Conservation (phyloP, 1,140 invertebrate genomes). For the Habropoda laboriosa region DNA sequence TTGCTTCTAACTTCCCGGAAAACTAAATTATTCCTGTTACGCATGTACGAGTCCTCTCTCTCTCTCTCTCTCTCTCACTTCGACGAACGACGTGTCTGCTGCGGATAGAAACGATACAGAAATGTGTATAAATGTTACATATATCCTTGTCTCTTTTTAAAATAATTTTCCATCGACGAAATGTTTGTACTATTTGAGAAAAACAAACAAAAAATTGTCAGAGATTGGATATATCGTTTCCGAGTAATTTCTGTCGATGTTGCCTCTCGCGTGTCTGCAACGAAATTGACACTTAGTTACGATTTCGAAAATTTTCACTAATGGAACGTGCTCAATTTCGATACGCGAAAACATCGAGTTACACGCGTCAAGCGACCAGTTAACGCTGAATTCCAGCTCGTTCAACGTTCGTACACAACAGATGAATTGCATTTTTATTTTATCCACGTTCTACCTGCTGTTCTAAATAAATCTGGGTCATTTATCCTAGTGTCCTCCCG, state of each 20-base stretch:
- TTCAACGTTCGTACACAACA: neutral
- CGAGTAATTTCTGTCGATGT: too few relatives aligned
- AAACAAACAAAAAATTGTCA: neutral
- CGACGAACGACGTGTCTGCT: too few relatives aligned
- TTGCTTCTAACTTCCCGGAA: constrained; percentile 56
- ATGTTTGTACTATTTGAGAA: too few relatives aligned
- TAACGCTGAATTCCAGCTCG: neutral
- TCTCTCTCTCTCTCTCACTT: neutral
- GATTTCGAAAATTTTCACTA: constrained; percentile 4
- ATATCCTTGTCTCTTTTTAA: neutral
- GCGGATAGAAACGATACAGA: neutral
- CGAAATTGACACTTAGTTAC: neutral
- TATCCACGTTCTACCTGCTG: neutral
- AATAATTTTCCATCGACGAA: neutral
- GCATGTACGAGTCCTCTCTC: constrained; percentile 28
- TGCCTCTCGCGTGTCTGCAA: too few relatives aligned
- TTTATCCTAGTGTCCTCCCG: too few relatives aligned
- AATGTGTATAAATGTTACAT: too few relatives aligned
- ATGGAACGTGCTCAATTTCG: constrained; percentile 3
- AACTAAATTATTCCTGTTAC: constrained; percentile 64
- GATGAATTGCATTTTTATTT: neutral
- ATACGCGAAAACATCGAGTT: neutral
- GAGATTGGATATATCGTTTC: neutral
- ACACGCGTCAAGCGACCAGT: neutral
- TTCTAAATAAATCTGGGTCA: neutral